These are phyloP conservation scores for Spea bombifrons DNA, from an alignment of 2,113 vertebrate genomes.

Conservation along the genomic window DNA sequence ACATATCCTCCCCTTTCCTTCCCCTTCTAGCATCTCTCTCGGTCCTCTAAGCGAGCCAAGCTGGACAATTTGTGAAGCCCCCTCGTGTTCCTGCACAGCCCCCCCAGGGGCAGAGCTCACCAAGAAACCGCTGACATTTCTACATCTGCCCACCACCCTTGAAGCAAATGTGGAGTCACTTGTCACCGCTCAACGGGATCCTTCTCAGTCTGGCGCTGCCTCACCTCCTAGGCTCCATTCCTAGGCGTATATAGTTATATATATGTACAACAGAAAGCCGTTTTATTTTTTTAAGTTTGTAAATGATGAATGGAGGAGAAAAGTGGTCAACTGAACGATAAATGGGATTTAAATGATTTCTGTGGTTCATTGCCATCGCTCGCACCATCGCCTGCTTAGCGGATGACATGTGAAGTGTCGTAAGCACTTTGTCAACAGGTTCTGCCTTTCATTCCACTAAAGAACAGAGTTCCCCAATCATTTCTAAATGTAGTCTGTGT, in stretches of 20 bases:
- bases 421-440: no score
- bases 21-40: conserved; percentile 70
- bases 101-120: conserved; percentile 1
- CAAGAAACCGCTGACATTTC: conserved; percentile 13
- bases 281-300: conserved; percentile 47
- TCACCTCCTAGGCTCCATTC: conserved; percentile 29
- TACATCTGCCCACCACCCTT: neutral
- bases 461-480: no score
- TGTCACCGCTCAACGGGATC: no score
- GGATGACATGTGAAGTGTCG: no score
- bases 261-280: conserved; percentile 36
- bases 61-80: conserved; percentile 67
- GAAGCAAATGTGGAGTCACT: neutral
- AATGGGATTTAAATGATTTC: neutral
- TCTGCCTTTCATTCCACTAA: no score
- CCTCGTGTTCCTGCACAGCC: neutral
- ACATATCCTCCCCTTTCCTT: no score
- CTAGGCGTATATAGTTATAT: conserved; percentile 24
- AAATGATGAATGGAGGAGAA: conserved; percentile 33
- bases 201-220: conserved; percentile 3
- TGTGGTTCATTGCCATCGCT: conserved; percentile 1
- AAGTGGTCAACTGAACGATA: neutral
- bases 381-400: no score
- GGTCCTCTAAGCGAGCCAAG: conserved; percentile 71
- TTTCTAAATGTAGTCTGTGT: neutral